Evolutionary conservation across 2,113 vertebrate species (phyloP), one percentile per base, ranked within the genome.

Genomic region (Synodontis membranacea): DNA sequence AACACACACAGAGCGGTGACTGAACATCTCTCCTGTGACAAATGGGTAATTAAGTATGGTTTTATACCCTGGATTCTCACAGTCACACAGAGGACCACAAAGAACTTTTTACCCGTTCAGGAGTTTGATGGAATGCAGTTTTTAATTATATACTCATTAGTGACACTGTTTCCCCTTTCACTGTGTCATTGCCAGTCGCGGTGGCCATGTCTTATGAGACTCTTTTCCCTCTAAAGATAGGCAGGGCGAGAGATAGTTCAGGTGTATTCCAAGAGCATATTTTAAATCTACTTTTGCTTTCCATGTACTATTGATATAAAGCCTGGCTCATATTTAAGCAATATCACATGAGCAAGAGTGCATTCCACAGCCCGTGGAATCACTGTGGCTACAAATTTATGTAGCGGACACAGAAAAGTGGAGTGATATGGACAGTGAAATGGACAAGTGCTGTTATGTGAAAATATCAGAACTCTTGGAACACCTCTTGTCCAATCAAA

Each of bases 1-100:
- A 89, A 89, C 90, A 91, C 93, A 93, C 89, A 90, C 85, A 89
- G 91, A 92, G 92, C 91, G 84, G 89, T 92, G 91, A 90, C 88
- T 92, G 91, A 93, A 94, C 89, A 90, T 91, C 91, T 93, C 92
- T 94, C 93, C 92, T 94, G 93, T 96, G 94, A 95, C 93, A 95
- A 95, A 94, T 94, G 91, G 93, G 93, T 94, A 95, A 95, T 96
- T 95, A 95, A 93, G 92, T 93, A 93, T 92, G 92, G 93, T 94
- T 95, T 94, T 93, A 93, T 91, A 90, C 80, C 84, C 39, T 83
- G 90, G 89, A 93, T 92, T 91, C 91, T 92, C 89, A 84, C 82
- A 90, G 91, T 91, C 90, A 92, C 88, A 86, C 92, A 87, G 89
- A 88, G 90, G 89, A 86, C 88, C 92, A 93, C 90, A 93, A 94